phyloP scores from a whole-genome alignment of 1,140 invertebrate genomes.

The Globodera ellingtonae region DNA sequence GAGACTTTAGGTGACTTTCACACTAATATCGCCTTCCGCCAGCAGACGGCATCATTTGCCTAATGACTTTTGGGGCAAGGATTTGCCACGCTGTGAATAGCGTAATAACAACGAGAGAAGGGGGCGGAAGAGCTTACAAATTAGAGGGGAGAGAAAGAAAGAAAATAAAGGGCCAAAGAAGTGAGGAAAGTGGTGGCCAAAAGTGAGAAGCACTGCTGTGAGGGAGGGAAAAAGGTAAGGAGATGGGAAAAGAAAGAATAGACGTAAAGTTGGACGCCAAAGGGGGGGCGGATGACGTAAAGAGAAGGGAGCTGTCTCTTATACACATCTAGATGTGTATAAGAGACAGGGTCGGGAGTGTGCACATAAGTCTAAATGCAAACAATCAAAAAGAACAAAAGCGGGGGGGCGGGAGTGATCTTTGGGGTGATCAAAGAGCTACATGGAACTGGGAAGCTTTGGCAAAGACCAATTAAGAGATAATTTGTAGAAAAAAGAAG shows the following conservation, averaged over 20 bases:
- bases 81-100: neutral
- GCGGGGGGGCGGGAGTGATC: neutral
- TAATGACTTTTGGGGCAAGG: neutral
- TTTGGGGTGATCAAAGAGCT: too few species aligned
- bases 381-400: neutral
- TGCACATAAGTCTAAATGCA: neutral
- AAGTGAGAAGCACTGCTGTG: neutral
- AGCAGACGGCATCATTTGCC: neutral
- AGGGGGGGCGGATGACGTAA: neutral
- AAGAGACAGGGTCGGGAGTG: neutral
- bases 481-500: too few species aligned
- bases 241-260: neutral
- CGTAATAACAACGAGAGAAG: neutral
- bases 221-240: neutral
- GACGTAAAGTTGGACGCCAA: neutral
- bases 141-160: neutral
- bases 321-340: too few species aligned
- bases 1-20: too few species aligned
- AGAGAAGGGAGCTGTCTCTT: too few species aligned
- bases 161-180: neutral
- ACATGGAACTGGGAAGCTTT: too few species aligned
- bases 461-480: too few species aligned
- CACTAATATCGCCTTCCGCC: neutral
- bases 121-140: neutral
- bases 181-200: neutral